Percentiles rank a stretch among this genome's conserved stretches.
phyloP scores from a whole-genome alignment of 2,113 vertebrate species.

The Limanda limanda region DNA sequence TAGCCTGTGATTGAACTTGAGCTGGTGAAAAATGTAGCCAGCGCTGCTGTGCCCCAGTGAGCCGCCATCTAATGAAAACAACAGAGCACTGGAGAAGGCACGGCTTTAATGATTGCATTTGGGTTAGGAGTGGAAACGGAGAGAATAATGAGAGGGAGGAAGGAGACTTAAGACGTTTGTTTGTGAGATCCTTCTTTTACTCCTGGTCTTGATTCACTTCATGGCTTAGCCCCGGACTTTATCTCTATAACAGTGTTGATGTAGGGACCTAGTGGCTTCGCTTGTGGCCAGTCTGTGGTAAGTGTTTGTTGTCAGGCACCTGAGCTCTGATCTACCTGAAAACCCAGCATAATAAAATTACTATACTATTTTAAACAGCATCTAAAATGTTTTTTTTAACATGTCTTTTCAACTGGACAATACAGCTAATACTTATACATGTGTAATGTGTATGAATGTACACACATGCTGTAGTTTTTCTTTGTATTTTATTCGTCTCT shows the following conservation, averaged over 20 bases:
- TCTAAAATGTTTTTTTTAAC: not conserved
- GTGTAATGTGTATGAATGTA: not conserved
- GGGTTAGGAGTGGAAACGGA: constrained; percentile 47
- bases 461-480: not conserved
- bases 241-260: not conserved
- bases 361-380: not conserved
- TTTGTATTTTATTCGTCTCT: not conserved
- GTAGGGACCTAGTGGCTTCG: not conserved
- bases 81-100: constrained; percentile 15
- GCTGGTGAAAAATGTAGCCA: constrained; percentile 64
- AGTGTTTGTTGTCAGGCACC: not conserved
- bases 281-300: too few relatives aligned
- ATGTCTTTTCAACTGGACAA: not conserved
- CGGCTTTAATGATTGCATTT: constrained; percentile 66
- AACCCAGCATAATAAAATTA: not conserved
- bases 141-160: constrained; percentile 46
- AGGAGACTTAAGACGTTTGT: constrained; percentile 3
- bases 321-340: not conserved
- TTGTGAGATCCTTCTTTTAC: not conserved
- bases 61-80: constrained; percentile 50
- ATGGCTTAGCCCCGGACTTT: not conserved
- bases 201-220: constrained; percentile 9
- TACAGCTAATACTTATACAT: not conserved
- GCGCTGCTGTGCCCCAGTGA: constrained; percentile 43
- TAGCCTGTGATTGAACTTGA: constrained; percentile 71